phyloP scores from a whole-genome alignment of 1,140 invertebrate species.

The Rhizoglyphus robini region DNA sequence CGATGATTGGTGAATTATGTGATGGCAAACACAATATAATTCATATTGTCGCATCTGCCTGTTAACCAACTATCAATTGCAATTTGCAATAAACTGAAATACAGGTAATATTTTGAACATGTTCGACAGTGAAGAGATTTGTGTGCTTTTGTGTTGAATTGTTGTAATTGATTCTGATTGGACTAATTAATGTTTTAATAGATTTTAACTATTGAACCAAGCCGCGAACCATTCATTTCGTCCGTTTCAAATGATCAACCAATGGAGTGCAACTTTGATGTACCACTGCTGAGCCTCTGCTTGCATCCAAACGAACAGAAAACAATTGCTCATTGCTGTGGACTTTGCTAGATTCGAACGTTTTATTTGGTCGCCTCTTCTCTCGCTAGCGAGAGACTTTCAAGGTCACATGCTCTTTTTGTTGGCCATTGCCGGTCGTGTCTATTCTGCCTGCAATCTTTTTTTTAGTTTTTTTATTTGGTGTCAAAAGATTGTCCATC shows the following conservation, averaged over 20 bases:
- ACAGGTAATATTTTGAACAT: constrained; percentile 56
- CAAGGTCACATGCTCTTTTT: constrained; percentile 94
- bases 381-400: constrained; percentile 76
- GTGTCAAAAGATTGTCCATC: constrained; percentile 52
- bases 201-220: neutral
- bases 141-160: no score
- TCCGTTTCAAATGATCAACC: neutral
- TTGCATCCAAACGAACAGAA: constrained; percentile 65
- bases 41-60: constrained; percentile 86
- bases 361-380: constrained; percentile 55
- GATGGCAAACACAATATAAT: constrained; percentile 95
- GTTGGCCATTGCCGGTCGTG: constrained; percentile 78
- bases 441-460: constrained; percentile 70
- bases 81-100: constrained; percentile 59
- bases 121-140: constrained; percentile 46
- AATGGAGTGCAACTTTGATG: constrained; percentile 13
- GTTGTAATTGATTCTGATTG: no score
- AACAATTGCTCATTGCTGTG: constrained; percentile 64
- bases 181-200: no score
- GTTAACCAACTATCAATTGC: constrained; percentile 77
- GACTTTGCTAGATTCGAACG: constrained; percentile 61
- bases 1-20: constrained; percentile 58
- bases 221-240: neutral
- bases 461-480: constrained; percentile 74
- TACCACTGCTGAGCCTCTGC: constrained; percentile 21